These are phyloP conservation scores for Heterodera carotae DNA, from an alignment of 1,140 invertebrate species.

Conservation along the genomic window DNA sequence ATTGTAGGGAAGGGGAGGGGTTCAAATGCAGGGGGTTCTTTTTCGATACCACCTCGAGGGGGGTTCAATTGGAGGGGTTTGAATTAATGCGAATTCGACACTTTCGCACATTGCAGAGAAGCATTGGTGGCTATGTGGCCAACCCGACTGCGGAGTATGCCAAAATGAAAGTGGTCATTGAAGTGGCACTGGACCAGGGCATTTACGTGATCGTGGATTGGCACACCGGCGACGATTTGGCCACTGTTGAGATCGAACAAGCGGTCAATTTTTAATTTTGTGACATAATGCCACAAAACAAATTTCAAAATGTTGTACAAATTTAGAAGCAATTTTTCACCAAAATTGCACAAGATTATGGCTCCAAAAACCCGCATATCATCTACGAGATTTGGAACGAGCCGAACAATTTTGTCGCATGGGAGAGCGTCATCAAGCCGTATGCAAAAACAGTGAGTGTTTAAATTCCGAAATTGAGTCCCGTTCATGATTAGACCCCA, in stretches of 20 bases:
- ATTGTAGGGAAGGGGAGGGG: too few relatives aligned
- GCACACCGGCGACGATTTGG: constrained; percentile 26
- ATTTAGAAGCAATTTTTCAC: constrained; percentile 30
- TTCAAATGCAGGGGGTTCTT: too few relatives aligned
- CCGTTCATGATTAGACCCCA: too few relatives aligned
- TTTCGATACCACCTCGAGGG: too few relatives aligned
- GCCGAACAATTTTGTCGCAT: neutral
- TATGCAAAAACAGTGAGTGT: constrained; percentile 8
- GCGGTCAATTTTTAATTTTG: too few relatives aligned
- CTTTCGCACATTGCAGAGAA: too few relatives aligned
- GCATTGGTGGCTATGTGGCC: constrained; percentile 20
- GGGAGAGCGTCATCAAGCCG: constrained; percentile 12
- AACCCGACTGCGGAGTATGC: constrained; percentile 20
- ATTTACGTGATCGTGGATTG: constrained; percentile 38
- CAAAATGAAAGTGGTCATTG: constrained; percentile 19
- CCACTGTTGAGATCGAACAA: constrained; percentile 12
- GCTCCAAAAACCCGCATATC: constrained; percentile 18
- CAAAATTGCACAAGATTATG: constrained; percentile 28
- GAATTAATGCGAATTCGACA: too few relatives aligned
- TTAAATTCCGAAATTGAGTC: neutral
- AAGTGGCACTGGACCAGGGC: constrained; percentile 24
- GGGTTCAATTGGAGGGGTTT: too few relatives aligned
- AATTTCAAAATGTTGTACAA: neutral
- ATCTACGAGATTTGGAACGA: constrained; percentile 36
- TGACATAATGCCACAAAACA: too few relatives aligned